Evolutionary conservation across 2,113 vertebrate genomes (phyloP).

Genomic region (Alligator mississippiensis): DNA sequence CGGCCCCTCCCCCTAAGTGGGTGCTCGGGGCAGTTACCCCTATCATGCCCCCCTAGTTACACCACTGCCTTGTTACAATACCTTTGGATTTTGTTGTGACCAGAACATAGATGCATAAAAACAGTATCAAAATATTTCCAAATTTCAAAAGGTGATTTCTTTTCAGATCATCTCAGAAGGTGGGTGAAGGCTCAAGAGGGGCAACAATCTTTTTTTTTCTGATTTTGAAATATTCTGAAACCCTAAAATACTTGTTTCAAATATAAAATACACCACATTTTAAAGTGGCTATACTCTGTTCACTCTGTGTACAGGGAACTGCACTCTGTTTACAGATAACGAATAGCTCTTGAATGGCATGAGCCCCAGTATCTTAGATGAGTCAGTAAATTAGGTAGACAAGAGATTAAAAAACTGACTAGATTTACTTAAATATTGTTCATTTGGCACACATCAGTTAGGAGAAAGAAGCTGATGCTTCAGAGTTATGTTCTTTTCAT

Average conservation of each 20-base stretch:
- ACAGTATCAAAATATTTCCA: not conserved
- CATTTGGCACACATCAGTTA: not conserved
- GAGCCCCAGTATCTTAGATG: not conserved
- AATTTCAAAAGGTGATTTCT: not conserved
- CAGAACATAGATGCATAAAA: not conserved
- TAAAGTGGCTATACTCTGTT: not conserved
- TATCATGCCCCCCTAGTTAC: too few relatives aligned
- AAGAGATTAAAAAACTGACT: not conserved
- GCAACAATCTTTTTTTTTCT: not conserved
- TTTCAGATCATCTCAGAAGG: not conserved
- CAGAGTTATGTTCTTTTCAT: not conserved
- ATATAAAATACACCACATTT: not conserved
- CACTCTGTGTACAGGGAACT: too few relatives aligned
- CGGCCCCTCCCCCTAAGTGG: too few relatives aligned
- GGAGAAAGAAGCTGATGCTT: not conserved
- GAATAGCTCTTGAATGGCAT: not conserved
- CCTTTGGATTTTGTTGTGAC: not conserved
- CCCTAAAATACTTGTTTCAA: not conserved
- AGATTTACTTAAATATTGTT: not conserved
- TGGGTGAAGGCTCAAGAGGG: not conserved
- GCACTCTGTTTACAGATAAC: not conserved
- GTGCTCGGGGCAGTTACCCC: too few relatives aligned
- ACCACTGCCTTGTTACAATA: not conserved
- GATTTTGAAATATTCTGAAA: not conserved
- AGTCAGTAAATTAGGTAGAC: accelerated